Evolutionary conservation across 1,140 invertebrate genomes (phyloP).

Genomic region (Adelges cooleyi): DNA sequence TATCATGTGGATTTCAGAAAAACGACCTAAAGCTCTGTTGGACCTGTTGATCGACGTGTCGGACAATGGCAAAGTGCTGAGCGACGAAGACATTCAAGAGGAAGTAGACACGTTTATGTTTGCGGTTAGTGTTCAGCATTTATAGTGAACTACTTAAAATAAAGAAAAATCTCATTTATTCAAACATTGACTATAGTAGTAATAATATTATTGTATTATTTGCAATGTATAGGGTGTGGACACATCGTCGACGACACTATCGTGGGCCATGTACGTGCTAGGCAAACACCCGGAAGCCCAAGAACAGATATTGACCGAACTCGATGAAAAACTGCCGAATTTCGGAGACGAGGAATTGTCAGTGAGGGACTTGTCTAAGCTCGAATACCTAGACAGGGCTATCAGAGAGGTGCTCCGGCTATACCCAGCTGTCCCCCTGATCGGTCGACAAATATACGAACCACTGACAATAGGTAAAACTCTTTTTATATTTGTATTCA

Average conservation of each 20-base stretch:
- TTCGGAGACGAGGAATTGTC: constrained; percentile 32
- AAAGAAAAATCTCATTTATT: not conserved
- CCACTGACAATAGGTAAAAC: constrained; percentile 26
- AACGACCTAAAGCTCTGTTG: constrained; percentile 43
- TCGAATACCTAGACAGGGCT: constrained; percentile 42
- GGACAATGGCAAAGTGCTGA: constrained; percentile 35
- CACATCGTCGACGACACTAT: constrained; percentile 35
- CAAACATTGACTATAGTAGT: not conserved
- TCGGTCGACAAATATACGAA: constrained; percentile 22
- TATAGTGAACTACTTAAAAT: not conserved
- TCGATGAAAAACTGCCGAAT: constrained; percentile 39
- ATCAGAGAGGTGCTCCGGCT: constrained; percentile 42
- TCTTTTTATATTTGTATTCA: too few species aligned
- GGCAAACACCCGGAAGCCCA: constrained; percentile 43
- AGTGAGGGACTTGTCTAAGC: constrained; percentile 37
- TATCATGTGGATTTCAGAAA: too few species aligned
- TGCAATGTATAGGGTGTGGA: constrained; percentile 1
- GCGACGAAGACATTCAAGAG: constrained; percentile 44
- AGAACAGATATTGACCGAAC: constrained; percentile 38
- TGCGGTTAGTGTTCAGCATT: constrained; percentile 42
- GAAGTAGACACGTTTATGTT: constrained; percentile 58
- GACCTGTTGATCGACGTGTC: constrained; percentile 47
- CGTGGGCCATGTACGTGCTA: constrained; percentile 42
- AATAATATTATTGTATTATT: not conserved
- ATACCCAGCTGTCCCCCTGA: constrained; percentile 43